A percentile compares a stretch with the other conserved stretches of the same genome.
Evolutionary conservation across 2,797 vertebrate genomes (phyloP).

Genomic region (Helostoma temminkii): DNA sequence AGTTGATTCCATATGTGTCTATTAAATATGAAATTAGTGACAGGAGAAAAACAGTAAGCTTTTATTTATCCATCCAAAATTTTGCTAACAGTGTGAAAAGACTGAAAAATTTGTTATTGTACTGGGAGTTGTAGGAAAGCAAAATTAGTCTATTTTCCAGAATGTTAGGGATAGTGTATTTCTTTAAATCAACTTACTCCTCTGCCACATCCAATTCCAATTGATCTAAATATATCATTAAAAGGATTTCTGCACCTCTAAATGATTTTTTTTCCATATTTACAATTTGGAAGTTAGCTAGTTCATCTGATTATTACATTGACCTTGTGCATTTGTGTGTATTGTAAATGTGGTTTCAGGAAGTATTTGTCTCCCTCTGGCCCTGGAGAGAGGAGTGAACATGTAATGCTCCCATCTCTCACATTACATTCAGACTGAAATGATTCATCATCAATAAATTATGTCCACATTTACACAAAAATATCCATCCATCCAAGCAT

Average conservation of each 20-base stretch:
- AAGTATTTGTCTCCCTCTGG: constrained; percentile 17
- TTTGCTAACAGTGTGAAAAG: too few species aligned
- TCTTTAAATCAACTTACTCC: too few species aligned
- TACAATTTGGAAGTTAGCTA: not conserved
- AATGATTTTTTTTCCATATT: not conserved
- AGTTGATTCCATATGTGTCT: not conserved
- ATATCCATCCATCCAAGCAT: too few species aligned
- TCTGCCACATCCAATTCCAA: too few species aligned
- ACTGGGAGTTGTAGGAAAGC: too few species aligned
- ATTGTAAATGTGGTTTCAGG: not conserved
- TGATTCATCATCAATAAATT: constrained; percentile 24
- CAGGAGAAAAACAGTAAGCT: too few species aligned
- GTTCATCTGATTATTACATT: not conserved
- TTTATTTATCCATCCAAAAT: not conserved
- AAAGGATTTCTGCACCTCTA: not conserved
- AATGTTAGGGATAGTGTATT: too few species aligned
- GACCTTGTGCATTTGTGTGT: constrained; percentile 5
- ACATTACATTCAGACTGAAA: constrained; percentile 16
- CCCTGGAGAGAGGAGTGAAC: constrained; percentile 3
- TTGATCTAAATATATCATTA: too few species aligned
- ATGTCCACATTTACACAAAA: constrained; percentile 37
- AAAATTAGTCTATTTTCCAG: too few species aligned
- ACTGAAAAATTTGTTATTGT: too few species aligned
- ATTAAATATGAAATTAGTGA: not conserved
- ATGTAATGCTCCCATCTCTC: constrained; percentile 11